Conservation (phyloP, 2,888 invertebrate genomes). For the Drosophila diplacantha region DNA sequence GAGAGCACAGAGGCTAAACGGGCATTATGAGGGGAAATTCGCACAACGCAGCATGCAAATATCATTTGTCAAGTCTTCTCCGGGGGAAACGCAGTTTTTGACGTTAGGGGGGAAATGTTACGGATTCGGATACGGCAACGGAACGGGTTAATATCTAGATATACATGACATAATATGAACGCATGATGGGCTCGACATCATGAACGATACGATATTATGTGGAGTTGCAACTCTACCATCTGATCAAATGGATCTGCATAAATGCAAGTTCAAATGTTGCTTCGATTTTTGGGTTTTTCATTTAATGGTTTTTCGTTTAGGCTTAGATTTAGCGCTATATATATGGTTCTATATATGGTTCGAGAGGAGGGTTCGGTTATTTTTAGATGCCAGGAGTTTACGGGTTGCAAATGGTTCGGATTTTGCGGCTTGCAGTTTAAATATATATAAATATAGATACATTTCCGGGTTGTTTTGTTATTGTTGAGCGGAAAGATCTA, state of each 20-base stretch:
- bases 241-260: conserved; percentile 74
- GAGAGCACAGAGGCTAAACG: conserved; percentile 30
- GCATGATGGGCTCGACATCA: conserved; percentile 67
- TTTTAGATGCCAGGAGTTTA: conserved; percentile 61
- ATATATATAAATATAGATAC: conserved; percentile 29
- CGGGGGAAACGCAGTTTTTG: conserved; percentile 1
- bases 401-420: conserved; percentile 50
- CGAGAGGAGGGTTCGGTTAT: conserved; percentile 27
- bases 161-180: conserved; percentile 74
- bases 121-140: conserved; percentile 16
- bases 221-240: conserved; percentile 77
- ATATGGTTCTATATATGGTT: conserved; percentile 28
- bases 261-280: conserved; percentile 74
- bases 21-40: conserved; percentile 26
- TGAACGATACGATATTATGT: conserved; percentile 76
- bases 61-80: conserved; percentile 41
- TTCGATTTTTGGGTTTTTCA: conserved; percentile 41
- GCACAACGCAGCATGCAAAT: conserved; percentile 62
- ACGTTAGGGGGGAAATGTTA: conserved; percentile 2
- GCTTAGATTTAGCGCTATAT: conserved; percentile 42
- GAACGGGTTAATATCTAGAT: conserved; percentile 27
- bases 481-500: conserved; percentile 38
- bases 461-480: conserved; percentile 27
- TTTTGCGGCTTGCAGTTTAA: conserved; percentile 27
- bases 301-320: conserved; percentile 52